Evolutionary conservation across 2,888 invertebrate genomes (phyloP).

Genomic region (Trichacis sp.): DNA sequence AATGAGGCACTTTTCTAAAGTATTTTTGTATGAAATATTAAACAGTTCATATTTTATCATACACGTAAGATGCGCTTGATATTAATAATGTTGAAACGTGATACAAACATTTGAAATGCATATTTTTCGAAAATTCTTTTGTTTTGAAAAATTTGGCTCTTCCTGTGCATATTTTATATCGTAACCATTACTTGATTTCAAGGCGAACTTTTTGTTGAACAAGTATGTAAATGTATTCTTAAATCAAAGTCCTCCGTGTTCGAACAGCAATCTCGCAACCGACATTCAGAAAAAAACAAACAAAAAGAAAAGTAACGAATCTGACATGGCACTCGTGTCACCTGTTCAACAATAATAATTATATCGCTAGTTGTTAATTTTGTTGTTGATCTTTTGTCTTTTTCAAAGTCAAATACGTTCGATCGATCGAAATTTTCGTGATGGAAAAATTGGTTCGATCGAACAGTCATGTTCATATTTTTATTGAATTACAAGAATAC

Average conservation of each 20-base stretch:
- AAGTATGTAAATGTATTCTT: constrained; percentile 17
- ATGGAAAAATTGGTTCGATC: background rate
- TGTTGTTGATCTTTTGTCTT: constrained; percentile 1
- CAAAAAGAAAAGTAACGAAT: background rate
- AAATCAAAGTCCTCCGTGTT: constrained; percentile 33
- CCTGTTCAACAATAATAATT: constrained; percentile 34
- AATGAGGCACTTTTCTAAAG: background rate
- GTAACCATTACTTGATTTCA: no score
- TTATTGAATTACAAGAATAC: no score
- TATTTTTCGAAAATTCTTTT: background rate
- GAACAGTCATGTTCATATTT: no score
- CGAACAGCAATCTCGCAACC: constrained; percentile 41
- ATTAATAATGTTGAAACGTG: no score
- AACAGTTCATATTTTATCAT: background rate
- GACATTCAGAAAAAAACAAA: constrained; percentile 8
- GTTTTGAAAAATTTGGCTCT: background rate
- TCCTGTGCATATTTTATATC: background rate
- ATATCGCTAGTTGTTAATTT: constrained; percentile 38
- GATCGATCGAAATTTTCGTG: background rate
- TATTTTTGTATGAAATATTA: background rate
- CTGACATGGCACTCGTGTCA: no score
- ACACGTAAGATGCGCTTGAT: background rate
- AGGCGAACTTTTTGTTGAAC: no score
- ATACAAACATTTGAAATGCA: background rate
- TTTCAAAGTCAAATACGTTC: background rate